phyloP scores from a whole-genome alignment of 2,797 vertebrate genomes.

The Saxicola maurus region DNA sequence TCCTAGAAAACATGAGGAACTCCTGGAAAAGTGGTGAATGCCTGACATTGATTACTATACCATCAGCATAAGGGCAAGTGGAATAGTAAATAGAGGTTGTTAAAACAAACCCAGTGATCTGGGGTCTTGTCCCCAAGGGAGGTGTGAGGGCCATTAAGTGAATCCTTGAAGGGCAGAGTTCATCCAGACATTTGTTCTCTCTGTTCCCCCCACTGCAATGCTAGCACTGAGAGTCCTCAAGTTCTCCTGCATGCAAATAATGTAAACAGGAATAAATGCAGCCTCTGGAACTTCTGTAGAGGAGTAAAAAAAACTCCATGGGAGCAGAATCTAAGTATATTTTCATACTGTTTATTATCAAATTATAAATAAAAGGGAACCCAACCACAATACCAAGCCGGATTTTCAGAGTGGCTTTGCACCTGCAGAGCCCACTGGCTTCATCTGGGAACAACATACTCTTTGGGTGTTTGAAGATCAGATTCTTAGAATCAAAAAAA shows the following conservation, averaged over 20 bases:
- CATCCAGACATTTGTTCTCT: background rate
- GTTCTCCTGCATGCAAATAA: background rate
- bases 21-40: background rate
- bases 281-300: background rate
- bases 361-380: background rate
- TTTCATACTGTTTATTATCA: background rate
- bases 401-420: constrained; percentile 23
- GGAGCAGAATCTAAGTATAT: background rate
- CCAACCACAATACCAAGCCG: background rate
- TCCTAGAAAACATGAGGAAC: background rate
- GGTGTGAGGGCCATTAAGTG: background rate
- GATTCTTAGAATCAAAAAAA: background rate
- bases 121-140: background rate
- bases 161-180: background rate
- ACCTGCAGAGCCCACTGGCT: constrained; percentile 27
- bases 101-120: background rate
- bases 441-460: constrained; percentile 6
- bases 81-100: background rate
- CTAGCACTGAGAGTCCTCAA: background rate
- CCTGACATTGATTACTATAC: background rate
- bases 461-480: background rate
- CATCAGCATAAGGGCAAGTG: background rate
- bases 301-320: background rate
- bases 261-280: background rate
- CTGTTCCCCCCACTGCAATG: background rate